These are phyloP conservation scores for Geococcyx californianus DNA, from an alignment of 2,113 vertebrate species.

Conservation along the genomic window DNA sequence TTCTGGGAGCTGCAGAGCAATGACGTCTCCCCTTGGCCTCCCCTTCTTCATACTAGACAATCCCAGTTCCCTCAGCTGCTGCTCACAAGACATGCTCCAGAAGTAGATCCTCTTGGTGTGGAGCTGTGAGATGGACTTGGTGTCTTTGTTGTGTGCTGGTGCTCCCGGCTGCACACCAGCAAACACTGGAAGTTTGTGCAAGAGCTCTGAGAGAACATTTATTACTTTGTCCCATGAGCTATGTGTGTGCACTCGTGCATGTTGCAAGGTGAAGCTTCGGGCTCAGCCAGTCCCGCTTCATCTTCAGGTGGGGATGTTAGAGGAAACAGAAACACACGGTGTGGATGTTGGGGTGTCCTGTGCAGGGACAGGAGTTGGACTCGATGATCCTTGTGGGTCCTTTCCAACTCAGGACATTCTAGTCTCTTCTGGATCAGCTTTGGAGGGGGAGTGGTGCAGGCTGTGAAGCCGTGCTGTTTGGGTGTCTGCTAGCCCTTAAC, in stretches of 20 bases:
- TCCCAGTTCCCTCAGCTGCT: too few species aligned
- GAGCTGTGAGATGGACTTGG: neutral
- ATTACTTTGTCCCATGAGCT: neutral
- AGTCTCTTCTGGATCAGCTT: neutral
- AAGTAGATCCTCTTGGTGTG: neutral
- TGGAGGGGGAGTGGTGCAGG: neutral
- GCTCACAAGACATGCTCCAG: too few species aligned
- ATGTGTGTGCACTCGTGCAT: fast-evolving
- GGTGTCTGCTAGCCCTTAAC: too few species aligned
- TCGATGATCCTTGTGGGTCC: too few species aligned
- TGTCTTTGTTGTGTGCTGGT: neutral
- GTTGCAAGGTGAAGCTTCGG: neutral
- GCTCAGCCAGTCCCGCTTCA: neutral
- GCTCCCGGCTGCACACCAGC: neutral
- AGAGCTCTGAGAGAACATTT: neutral
- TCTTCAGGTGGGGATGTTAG: neutral
- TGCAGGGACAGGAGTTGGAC: too few species aligned
- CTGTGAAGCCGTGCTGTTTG: neutral
- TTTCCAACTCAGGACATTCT: too few species aligned
- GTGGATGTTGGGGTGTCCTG: too few species aligned
- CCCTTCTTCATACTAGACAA: too few species aligned
- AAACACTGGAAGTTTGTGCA: fast-evolving
- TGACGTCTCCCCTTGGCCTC: too few species aligned
- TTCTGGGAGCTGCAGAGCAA: too few species aligned
- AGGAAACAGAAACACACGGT: neutral